Base-by-base conservation (phyloP, 1,140 invertebrate species). In the Drosophila simulans region DNA sequence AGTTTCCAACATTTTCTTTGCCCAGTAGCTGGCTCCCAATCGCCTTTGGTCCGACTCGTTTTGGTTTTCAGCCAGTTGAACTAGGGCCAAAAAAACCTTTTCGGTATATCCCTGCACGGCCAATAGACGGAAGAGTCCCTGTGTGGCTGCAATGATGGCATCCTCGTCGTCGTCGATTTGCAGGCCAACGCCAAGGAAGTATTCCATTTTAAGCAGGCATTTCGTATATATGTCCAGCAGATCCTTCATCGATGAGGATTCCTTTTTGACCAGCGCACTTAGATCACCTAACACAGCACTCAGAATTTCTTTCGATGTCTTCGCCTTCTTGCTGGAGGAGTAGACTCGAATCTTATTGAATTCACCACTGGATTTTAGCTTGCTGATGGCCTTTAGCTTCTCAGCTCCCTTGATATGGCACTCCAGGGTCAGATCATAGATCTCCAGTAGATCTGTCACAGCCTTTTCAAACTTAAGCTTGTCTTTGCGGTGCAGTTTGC, bases 1-100 rank as follows among this genome's bases (percentile, higher is more conserved):
- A 4, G 85, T 80, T 7, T 80, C 20, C 0, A 79, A 13, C 69
- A 92, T 81, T 27, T 91, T 78, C 1, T 42, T 45, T 7, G 80
- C 89, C 91, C 91, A 92, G 60, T 91, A 92, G 22, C 82, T 80
- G 7, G 89, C 90, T 10, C 84, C 90, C 10, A 35, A 1, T 0
- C 90, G 71, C 13, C 53, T 70, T 3, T 34, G 35, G 5, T 69
- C 52, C 0, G 34, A 4, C 5, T 59, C 71, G 48, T 73, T 74
- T 12, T 46, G 1, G 69, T 86, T 85, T 63, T 92, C 91, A 1
- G 68, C 49, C 48, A 91, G 34, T 5, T 77, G 70, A 2, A 92
- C 64, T 7, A 92, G 59, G 5, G 68, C 71, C 1, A 74, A 55
- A 70, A 92, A 92, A 8, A 90, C 0, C n/a, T 73, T 76, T 25